Percentiles rank a stretch among this genome's conserved stretches.
These are phyloP conservation scores for Cybosia mesomella DNA, from an alignment of 2,888 invertebrate genomes.

Conservation along the genomic window DNA sequence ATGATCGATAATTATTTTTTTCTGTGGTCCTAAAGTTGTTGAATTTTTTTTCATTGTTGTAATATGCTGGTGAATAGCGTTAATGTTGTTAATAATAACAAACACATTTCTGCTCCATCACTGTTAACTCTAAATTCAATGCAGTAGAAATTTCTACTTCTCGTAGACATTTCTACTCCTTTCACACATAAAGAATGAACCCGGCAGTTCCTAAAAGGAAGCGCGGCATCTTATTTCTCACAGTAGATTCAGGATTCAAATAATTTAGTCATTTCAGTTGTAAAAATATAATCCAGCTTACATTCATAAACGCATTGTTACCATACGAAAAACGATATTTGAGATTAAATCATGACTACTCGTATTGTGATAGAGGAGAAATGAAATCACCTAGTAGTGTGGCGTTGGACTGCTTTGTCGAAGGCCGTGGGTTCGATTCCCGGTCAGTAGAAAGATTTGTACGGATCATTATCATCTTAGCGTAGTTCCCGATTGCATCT, in stretches of 20 bases:
- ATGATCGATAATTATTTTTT: too few relatives aligned
- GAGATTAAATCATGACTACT: too few relatives aligned
- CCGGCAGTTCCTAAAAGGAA: neutral
- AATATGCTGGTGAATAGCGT: too few relatives aligned
- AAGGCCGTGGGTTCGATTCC: neutral
- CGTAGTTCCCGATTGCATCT: too few relatives aligned
- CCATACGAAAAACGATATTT: neutral
- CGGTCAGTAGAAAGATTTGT: too few relatives aligned
- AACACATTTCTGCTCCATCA: too few relatives aligned
- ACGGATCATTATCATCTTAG: too few relatives aligned
- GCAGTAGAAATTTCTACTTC: neutral
- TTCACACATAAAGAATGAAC: neutral
- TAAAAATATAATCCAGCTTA: neutral
- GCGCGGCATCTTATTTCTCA: neutral
- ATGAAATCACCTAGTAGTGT: neutral
- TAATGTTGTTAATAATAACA: too few relatives aligned
- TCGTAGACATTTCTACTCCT: neutral
- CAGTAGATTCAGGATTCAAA: neutral
- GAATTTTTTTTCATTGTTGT: too few relatives aligned
- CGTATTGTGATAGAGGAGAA: too few relatives aligned
- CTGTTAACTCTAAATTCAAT: neutral
- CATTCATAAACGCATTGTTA: neutral
- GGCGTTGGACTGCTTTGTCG: neutral
- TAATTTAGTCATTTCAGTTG: constrained; percentile 1
- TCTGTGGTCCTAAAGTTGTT: too few relatives aligned